Evolutionary conservation across 1,140 invertebrate species (phyloP), one percentile per base, ranked within the genome.

Genomic region (Cotesia typhae): DNA sequence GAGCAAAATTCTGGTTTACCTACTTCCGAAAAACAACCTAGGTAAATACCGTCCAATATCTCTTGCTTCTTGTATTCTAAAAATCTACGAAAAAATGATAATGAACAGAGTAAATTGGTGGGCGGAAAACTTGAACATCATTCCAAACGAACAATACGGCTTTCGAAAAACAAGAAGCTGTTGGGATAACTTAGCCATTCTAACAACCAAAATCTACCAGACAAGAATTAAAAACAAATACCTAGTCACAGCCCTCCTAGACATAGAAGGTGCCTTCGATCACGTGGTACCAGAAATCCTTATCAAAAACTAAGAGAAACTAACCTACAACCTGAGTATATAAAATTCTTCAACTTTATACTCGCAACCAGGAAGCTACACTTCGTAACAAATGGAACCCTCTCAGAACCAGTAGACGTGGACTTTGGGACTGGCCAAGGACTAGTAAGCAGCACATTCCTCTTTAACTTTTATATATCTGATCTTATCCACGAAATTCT

Each of bases 241-340:
- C 0, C 47, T 70, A 4, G 37, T 57, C 9, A 63, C 52, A 3
- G 36, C 70, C 2, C 75, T 77, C 38, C 35, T 79, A n/a, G 75
- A 77, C 52, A 70, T 78, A 6, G 41, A 74, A 64, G 76, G 73
- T 0, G 78, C 78, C 4, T 79, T 73, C 17, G 75, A 77, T 20
- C 75, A 77, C 28, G 74, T 79, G 0, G 20, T 61, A 4, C 70
- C 70, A 6, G 10, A 67, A 12, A 37, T 74, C 7, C 12, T 77
- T 7, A 35, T 72, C 5, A 57, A 47, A 59, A 74, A 10, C 53
- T 78, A 10, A 55, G 6, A 9, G 61, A 72, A 12, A 7, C 70
- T 3, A 66, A 52, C 0, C 14, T 20, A 6, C n/a, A 72, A 1
- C 60, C 67, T 1, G 51, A 12, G 5, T 55, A 52, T 9, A 53